Base-by-base conservation (phyloP, 2,113 vertebrate species). In the Actenoides hombroni region DNA sequence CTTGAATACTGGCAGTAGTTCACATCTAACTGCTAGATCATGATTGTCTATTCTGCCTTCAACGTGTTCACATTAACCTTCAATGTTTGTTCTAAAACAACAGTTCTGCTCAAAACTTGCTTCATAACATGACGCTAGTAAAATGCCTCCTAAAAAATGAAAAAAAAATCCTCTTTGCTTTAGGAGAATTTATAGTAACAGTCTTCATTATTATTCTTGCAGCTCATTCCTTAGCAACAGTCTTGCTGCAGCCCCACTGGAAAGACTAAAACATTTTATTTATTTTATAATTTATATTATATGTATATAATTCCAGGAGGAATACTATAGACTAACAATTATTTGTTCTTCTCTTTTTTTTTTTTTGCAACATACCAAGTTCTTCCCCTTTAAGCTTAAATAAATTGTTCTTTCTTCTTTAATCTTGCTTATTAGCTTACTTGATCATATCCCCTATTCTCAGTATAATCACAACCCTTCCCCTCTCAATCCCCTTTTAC, bases 161-260 rank as follows among this genome's bases (percentile, higher is more conserved):
- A 12, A 39, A 67, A 76, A 44, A 70, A 78, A 78, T 20, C 10
- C 5, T 51, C 40, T 84, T 73, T 91, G 23, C 69, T 90, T 88
- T 69, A 65, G 19, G 15, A 88, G n/a, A 95, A 89, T 79, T 92
- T 57, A 73, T 31, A 46, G 71, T 59, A 94, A 75, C 4, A 8
- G 5, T 60, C 33, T 78, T 83, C n/a, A 29, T 83, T 92, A 82
- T 69, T 93, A 90, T 60, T 94, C 81, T 90, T n/a, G 33, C 35
- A 95, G 57, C 39, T 94, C 35, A 84, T 80, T 35, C 82, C 70
- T 82, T 94, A 86, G 61, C 61, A 93, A 93, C 54, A 81, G 25
- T 37, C 48, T 83, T 63, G 28, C 49, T 95, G n/a, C 46, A 86
- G 31, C 46, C 42, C 29, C 64, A 33, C n/a, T 77, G 46, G 44